These are phyloP conservation scores for Apostichopus parvimensis DNA, from an alignment of 35 echinoderm and acorn worm species.

Conservation along the genomic window DNA sequence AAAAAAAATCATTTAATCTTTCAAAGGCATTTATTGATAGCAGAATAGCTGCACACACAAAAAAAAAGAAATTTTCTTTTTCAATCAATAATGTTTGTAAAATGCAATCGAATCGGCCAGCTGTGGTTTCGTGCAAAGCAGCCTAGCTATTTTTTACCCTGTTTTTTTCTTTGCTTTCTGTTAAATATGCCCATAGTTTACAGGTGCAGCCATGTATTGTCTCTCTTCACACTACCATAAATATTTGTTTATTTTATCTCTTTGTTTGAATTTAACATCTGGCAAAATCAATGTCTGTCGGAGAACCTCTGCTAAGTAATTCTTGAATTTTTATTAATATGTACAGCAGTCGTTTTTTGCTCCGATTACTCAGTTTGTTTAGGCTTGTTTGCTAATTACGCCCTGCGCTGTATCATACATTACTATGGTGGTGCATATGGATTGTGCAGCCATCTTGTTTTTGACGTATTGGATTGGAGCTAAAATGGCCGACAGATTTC, in stretches of 20 bases:
- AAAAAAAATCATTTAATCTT: no score
- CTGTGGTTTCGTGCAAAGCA: background rate
- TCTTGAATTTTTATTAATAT: background rate
- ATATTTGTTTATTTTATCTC: background rate
- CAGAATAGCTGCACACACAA: no score
- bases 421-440: background rate
- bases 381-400: background rate
- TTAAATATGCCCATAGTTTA: background rate
- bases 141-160: background rate
- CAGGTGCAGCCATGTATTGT: background rate
- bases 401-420: background rate
- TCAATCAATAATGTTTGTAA: no score
- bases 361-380: background rate
- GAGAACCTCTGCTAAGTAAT: background rate
- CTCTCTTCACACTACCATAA: background rate
- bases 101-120: background rate
- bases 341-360: background rate
- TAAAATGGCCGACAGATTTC: background rate
- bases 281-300: conserved; percentile 28
- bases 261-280: conserved; percentile 15
- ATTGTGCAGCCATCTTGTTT: background rate
- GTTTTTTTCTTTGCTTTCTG: background rate
- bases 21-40: no score
- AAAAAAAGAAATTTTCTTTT: no score
- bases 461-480: background rate